phyloP scores from a whole-genome alignment of 2,888 invertebrate species.

The Limnephilus rhombicus region DNA sequence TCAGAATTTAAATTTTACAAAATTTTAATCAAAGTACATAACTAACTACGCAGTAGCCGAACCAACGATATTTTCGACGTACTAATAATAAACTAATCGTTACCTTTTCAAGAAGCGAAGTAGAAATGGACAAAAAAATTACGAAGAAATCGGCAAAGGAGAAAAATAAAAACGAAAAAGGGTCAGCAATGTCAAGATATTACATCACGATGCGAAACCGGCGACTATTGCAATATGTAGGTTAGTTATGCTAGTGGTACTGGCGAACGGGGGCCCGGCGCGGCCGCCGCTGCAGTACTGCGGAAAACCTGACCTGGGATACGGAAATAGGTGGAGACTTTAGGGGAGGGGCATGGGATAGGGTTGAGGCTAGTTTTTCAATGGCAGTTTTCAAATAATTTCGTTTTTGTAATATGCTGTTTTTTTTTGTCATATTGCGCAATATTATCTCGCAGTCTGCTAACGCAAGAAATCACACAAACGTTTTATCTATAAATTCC shows the following conservation, averaged over 20 bases:
- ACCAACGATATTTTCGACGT: not conserved
- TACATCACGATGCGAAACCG: not conserved
- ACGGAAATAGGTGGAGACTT: not conserved
- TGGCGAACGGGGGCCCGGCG: constrained; percentile 4
- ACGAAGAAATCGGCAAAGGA: not conserved
- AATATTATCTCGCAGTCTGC: too few species aligned
- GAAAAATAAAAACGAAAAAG: not conserved
- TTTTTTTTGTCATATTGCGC: too few species aligned
- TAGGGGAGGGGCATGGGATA: not conserved
- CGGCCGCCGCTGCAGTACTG: constrained; percentile 29
- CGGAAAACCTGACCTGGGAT: constrained; percentile 32
- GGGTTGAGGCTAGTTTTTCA: not conserved
- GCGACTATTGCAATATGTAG: not conserved
- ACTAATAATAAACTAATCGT: not conserved
- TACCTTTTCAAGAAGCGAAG: not conserved
- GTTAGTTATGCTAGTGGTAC: not conserved
- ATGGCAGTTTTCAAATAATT: not conserved
- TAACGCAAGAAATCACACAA: too few species aligned
- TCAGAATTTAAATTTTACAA: not conserved
- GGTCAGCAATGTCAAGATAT: not conserved
- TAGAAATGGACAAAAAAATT: not conserved
- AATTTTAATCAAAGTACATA: not conserved
- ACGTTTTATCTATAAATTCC: too few species aligned
- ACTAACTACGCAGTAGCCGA: not conserved
- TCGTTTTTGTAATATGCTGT: not conserved